Evolutionary conservation across 2,113 vertebrate species (phyloP).

Genomic region (Psittacula cyanocephala): DNA sequence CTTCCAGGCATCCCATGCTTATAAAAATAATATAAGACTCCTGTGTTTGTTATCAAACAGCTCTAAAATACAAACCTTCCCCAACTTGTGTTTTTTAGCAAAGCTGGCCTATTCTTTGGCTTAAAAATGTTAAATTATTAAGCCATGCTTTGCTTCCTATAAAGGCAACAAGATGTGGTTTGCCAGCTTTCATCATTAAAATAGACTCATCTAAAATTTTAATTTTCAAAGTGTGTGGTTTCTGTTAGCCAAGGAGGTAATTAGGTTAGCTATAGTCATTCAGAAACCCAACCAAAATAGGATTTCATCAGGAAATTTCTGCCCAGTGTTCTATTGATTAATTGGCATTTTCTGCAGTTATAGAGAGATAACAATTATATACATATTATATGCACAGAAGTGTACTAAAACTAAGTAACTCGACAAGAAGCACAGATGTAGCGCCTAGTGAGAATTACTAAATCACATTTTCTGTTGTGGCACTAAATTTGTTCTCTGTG

Average conservation of each 20-base stretch:
- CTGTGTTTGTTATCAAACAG: neutral
- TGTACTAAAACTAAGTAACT: neutral
- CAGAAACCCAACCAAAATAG: neutral
- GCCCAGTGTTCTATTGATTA: neutral
- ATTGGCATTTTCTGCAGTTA: slow-evolving; percentile 10
- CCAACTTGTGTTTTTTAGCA: neutral
- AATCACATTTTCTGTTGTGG: neutral
- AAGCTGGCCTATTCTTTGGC: neutral
- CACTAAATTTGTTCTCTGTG: neutral
- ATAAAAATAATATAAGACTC: neutral
- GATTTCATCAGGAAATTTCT: neutral
- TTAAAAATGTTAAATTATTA: neutral
- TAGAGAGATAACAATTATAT: neutral
- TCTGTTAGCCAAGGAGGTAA: neutral
- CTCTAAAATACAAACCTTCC: neutral
- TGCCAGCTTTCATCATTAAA: neutral
- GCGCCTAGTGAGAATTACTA: neutral
- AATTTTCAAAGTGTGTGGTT: neutral
- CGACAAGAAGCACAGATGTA: neutral
- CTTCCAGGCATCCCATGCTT: neutral
- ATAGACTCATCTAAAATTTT: neutral
- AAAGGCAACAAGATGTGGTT: neutral
- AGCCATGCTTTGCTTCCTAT: neutral
- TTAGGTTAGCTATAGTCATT: neutral
- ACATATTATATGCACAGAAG: no score